A percentile compares a stretch with the other conserved stretches of the same genome.
phyloP scores from a whole-genome alignment of 2,113 vertebrate genomes.

The Archilochus colubris region DNA sequence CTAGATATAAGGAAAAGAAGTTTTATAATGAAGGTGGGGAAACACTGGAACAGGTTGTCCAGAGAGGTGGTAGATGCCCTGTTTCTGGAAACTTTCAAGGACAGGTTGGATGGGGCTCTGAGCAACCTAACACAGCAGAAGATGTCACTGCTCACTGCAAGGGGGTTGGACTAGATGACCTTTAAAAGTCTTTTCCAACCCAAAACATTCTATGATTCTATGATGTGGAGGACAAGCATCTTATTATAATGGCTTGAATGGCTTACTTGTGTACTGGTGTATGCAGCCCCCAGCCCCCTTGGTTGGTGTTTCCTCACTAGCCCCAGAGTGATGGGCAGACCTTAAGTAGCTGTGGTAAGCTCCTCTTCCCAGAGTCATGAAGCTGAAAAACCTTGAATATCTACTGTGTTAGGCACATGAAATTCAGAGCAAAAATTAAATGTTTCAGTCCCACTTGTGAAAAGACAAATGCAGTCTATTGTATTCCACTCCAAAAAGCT shows the following conservation, averaged over 20 bases:
- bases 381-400: background rate
- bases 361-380: background rate
- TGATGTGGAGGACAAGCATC: background rate
- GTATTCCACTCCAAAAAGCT: background rate
- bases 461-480: background rate
- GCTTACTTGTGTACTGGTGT: background rate
- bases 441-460: background rate
- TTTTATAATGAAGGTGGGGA: background rate
- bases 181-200: too few relatives aligned
- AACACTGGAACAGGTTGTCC: background rate
- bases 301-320: background rate
- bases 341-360: accelerated
- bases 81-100: background rate
- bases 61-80: background rate
- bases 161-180: background rate
- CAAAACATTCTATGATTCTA: too few relatives aligned
- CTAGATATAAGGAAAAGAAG: too few relatives aligned
- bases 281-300: background rate
- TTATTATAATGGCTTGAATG: background rate
- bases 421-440: background rate
- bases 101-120: background rate
- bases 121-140: background rate
- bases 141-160: background rate
- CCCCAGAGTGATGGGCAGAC: background rate
- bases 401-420: background rate